phyloP scores from a whole-genome alignment of 2,888 invertebrate species.

The Rambutsinella grinnellia region DNA sequence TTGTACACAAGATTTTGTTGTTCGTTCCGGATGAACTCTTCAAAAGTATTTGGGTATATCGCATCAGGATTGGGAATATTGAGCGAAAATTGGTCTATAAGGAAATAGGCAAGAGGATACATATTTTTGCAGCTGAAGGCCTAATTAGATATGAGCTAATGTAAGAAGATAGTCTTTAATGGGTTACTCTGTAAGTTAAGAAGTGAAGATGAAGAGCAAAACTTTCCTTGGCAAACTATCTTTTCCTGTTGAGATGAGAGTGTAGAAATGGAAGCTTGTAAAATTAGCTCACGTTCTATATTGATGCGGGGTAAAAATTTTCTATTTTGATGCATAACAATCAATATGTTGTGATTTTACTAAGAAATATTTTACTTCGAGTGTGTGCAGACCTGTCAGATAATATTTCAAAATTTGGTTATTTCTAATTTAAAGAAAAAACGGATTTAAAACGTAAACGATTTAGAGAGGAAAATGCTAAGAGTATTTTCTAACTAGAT shows the following conservation, averaged over 20 bases:
- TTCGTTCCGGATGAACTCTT: conserved; percentile 16
- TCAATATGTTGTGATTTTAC: neutral
- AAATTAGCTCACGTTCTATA: conserved; percentile 5
- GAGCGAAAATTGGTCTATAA: neutral
- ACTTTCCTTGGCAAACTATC: conserved; percentile 32
- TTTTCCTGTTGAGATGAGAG: conserved; percentile 40
- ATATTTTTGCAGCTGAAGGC: neutral
- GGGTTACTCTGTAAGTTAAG: neutral
- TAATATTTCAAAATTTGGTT: neutral
- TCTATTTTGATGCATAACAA: too few relatives aligned
- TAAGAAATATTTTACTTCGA: neutral
- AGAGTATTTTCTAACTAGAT: too few relatives aligned
- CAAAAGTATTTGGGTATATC: neutral
- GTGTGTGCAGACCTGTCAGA: neutral
- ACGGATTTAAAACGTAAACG: neutral
- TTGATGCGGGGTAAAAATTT: too few relatives aligned
- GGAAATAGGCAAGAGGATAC: neutral
- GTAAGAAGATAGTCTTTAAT: neutral
- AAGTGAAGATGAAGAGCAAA: neutral
- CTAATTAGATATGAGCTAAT: neutral
- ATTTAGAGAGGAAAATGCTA: too few relatives aligned
- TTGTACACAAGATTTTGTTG: neutral
- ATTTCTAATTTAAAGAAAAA: neutral
- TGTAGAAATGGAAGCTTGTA: neutral
- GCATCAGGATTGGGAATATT: neutral